Base-by-base conservation (phyloP, 1,140 invertebrate genomes). In the Phthorimaea operculella region DNA sequence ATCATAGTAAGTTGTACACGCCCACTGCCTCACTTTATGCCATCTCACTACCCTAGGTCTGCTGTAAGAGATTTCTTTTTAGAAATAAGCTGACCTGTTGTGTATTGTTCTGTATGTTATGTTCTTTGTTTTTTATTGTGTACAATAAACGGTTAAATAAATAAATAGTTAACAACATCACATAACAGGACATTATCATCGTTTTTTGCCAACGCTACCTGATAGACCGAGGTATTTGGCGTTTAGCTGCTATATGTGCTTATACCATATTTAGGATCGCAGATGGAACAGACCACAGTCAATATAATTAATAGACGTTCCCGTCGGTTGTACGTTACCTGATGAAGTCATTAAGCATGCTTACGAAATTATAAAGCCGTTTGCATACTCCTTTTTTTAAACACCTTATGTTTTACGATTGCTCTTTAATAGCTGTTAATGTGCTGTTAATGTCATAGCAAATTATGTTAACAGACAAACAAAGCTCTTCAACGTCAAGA, bases 311-410 rank as follows among this genome's bases (percentile, higher is more conserved):
- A 76, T 76, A 76, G 71, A 59, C 51, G 12, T 70, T 72, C 60
- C 61, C 63, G 64, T 44, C 57, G 63, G 57, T 55, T 51, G 57
- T 66, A 55, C 57, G 63, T 52, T 60, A 56, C 50, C 56, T 28
- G 64, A 83, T 83, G 64, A 78, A 83, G 76, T 66, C 72, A 83
- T 81, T 81, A 81, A 70, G 59, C 57, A 74, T 73, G 64, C 64
- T 76, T 74, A 70, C 63, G 63, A 72, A 81, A 77, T 75, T 45
- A 69, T 69, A 64, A 69, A 64, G 60, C 55, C 51, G 14, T 1
- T 9, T 8, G 17, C 17, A 33, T 14, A 16, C 12, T 17, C 15
- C 11, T 15, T 50, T 50, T 50, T 33, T 50, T 50, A 28, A 50
- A 47, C 44, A 47, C 16, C 15, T 47, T 47, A 9, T 47, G 9